Base-by-base conservation (phyloP, 1,140 invertebrate species). In the Drosophila serrata region DNA sequence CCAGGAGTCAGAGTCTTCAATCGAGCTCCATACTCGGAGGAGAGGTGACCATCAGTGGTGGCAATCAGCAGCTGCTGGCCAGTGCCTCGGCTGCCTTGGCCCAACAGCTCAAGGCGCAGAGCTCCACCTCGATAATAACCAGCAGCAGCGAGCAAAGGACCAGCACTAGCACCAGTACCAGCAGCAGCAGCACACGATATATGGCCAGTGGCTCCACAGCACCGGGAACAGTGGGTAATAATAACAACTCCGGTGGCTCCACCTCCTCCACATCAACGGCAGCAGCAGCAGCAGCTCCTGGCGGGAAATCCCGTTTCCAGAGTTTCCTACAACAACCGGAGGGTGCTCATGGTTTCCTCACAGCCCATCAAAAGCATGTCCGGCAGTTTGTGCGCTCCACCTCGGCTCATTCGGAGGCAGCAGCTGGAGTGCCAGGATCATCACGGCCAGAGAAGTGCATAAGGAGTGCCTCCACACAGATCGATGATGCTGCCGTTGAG, bases 361-460 rank as follows among this genome's bases (percentile, higher is more conserved):
- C 91, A 0, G 92, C 92, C 22, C 92, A 93, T 51, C 92, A 93
- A 67, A 93, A 93, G 60, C 92, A 93, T 64, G 92, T 93, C 13
- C 82, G 92, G 0, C 92, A 93, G 51, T 93, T 93, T 64, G 91
- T 92, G 5, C 92, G 92, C 59, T 93, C 92, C 53, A 93, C 92
- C 0, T 92, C 92, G 48, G 92, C 92, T 0, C 92, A 93, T 31
- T 93, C 92, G 53, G 92, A 92, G 74, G 91, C 92, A 6, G 79
- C 92, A 4, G 86, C 79, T n/a, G 64, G 74, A 9, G 60, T 58
- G 11, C 59, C 68, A 2, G 81, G 75, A 9, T 70, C 61, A 11
- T 48, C 72, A 0, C 40, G 91, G 29, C 79, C 91, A 0, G 91
- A 93, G 17, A 92, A 92, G 37, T 92, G 92, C 60, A 92, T 93